Conservation (phyloP, 2,888 invertebrate genomes). For the Apodemia mormo region DNA sequence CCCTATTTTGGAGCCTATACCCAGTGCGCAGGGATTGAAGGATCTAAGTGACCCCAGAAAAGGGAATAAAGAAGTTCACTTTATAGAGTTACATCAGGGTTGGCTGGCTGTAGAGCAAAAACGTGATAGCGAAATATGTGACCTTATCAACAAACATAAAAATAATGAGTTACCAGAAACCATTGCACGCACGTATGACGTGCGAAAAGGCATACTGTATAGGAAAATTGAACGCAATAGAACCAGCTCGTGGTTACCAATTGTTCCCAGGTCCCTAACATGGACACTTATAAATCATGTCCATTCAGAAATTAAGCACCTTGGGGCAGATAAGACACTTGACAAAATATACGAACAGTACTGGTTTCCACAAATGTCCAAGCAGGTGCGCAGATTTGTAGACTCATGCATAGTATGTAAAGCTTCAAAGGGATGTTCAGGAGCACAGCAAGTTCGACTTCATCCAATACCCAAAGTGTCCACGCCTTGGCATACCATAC, state of each 20-base stretch:
- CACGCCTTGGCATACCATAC: slow-evolving; percentile 42
- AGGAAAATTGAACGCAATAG: slow-evolving; percentile 34
- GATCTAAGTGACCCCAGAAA: not conserved
- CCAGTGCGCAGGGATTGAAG: not conserved
- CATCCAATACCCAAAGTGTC: slow-evolving; percentile 38
- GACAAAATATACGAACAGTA: slow-evolving; percentile 41
- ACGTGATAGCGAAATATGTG: slow-evolving; percentile 37
- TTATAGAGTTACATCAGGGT: slow-evolving; percentile 34
- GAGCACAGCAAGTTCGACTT: slow-evolving; percentile 33
- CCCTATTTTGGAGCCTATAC: slow-evolving; percentile 17
- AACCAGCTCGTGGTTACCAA: slow-evolving; percentile 36
- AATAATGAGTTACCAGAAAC: slow-evolving; percentile 22
- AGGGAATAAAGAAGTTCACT: slow-evolving; percentile 4
- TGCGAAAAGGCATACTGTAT: slow-evolving; percentile 37
- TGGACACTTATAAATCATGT: slow-evolving; percentile 42
- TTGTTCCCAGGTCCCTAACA: slow-evolving; percentile 36
- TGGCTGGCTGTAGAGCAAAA: slow-evolving; percentile 45
- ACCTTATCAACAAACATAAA: slow-evolving; percentile 31
- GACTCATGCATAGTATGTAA: slow-evolving; percentile 29
- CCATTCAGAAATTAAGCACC: slow-evolving; percentile 38
- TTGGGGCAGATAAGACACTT: slow-evolving; percentile 41
- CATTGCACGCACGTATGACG: slow-evolving; percentile 37
- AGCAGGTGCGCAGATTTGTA: slow-evolving; percentile 36
- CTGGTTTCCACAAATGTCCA: slow-evolving; percentile 42
- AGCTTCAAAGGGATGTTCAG: slow-evolving; percentile 37